Evolutionary conservation across 2,113 vertebrate species (phyloP).

Genomic region (Oncorhynchus nerka): DNA sequence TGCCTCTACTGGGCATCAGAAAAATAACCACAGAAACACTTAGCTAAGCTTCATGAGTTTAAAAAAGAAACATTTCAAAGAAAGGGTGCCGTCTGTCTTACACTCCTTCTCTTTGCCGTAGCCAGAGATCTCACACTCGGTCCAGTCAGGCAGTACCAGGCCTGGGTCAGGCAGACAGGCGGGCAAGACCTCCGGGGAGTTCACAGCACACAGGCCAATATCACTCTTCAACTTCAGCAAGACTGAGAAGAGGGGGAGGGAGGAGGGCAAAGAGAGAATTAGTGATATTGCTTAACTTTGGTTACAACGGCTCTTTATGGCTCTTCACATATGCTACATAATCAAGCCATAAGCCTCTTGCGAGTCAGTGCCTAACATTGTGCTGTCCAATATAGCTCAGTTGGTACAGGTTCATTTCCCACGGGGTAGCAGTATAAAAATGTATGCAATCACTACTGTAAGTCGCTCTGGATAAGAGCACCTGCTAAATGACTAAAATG

Average conservation of each 20-base stretch:
- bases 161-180: constrained; percentile 79
- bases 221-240: constrained; percentile 77
- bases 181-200: constrained; percentile 77
- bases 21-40: too few relatives aligned
- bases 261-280: constrained; percentile 35
- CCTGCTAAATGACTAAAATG: too few relatives aligned
- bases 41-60: too few relatives aligned
- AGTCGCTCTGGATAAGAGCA: too few relatives aligned
- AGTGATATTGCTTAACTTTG: constrained; percentile 3
- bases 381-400: neutral
- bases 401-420: too few relatives aligned
- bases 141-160: constrained; percentile 86
- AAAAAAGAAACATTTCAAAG: neutral
- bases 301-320: too few relatives aligned
- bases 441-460: too few relatives aligned
- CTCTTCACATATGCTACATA: too few relatives aligned
- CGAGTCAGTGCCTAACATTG: neutral
- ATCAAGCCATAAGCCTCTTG: neutral
- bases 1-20: too few relatives aligned
- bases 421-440: too few relatives aligned
- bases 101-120: constrained; percentile 84
- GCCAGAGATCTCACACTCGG: constrained; percentile 93
- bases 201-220: constrained; percentile 71
- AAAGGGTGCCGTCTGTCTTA: constrained; percentile 61
- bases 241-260: constrained; percentile 65